phyloP scores from a whole-genome alignment of 2,797 vertebrate genomes.

The Halcyon smyrnensis region DNA sequence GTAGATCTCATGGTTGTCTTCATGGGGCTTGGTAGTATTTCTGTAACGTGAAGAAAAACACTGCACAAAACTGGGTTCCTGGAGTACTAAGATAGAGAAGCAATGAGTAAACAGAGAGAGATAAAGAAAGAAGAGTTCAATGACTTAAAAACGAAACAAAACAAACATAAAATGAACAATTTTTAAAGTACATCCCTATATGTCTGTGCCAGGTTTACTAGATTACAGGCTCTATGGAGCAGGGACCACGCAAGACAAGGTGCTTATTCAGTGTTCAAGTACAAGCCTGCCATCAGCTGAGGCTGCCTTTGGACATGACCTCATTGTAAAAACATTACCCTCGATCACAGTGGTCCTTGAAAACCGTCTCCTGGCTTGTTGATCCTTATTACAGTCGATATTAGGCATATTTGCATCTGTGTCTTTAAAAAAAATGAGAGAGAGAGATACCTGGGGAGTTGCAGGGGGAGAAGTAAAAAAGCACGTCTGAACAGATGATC shows the following conservation, averaged over 20 bases:
- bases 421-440: constrained; percentile 22
- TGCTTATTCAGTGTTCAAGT: constrained; percentile 32
- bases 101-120: background rate
- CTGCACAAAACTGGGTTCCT: background rate
- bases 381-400: constrained; percentile 8
- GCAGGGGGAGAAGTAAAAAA: background rate
- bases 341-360: constrained; percentile 21
- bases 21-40: background rate
- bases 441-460: constrained; percentile 5
- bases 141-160: background rate
- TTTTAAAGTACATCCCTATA: background rate
- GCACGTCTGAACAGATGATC: constrained; percentile 56
- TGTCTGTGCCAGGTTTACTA: background rate
- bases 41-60: background rate
- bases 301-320: constrained; percentile 45
- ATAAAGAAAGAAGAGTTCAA: background rate
- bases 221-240: background rate
- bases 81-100: background rate
- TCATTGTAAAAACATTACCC: constrained; percentile 55
- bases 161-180: background rate
- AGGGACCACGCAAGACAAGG: constrained; percentile 3
- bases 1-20: background rate
- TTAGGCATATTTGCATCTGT: background rate
- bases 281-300: constrained; percentile 26
- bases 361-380: background rate